Percentiles rank a stretch among this genome's conserved stretches.
These are phyloP conservation scores for Atopsyche davidsoni DNA, from an alignment of 1,140 invertebrate genomes.

Conservation along the genomic window DNA sequence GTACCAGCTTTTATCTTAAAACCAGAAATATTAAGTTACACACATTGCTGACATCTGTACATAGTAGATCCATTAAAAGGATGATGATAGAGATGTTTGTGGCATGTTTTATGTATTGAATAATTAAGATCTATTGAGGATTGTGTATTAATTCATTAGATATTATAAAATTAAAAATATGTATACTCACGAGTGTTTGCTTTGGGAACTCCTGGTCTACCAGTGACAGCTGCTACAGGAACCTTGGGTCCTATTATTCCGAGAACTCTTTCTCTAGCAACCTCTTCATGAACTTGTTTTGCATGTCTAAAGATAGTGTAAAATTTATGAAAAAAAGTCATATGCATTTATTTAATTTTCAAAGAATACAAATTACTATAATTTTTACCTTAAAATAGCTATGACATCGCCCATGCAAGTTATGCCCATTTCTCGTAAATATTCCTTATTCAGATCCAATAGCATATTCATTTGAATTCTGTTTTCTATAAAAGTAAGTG, in stretches of 20 bases:
- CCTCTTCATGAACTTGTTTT: slow-evolving; percentile 63
- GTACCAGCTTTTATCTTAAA: too few relatives aligned
- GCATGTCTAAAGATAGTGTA: slow-evolving; percentile 55
- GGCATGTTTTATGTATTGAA: too few relatives aligned
- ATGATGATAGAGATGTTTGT: too few relatives aligned
- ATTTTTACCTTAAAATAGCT: slow-evolving; percentile 58
- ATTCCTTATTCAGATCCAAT: slow-evolving; percentile 74
- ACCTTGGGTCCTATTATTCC: slow-evolving; percentile 38
- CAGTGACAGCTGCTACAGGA: slow-evolving; percentile 40
- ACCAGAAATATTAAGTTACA: too few relatives aligned
- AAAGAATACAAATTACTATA: background rate
- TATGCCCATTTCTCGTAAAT: slow-evolving; percentile 77
- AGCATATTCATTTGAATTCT: slow-evolving; percentile 76
- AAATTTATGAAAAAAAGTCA: background rate
- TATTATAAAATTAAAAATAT: background rate
- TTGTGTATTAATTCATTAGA: too few relatives aligned
- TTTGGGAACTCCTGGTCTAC: slow-evolving; percentile 25
- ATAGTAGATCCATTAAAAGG: too few relatives aligned
- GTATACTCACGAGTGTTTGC: slow-evolving; percentile 17
- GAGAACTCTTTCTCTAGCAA: slow-evolving; percentile 50
- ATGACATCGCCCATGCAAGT: slow-evolving; percentile 78
- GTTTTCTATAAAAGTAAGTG: slow-evolving; percentile 75
- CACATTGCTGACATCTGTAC: too few relatives aligned
- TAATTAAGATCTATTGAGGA: too few relatives aligned
- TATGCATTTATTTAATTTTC: background rate